phyloP scores from a whole-genome alignment of 2,113 vertebrate genomes.

The Oxygymnocypris stewartii region DNA sequence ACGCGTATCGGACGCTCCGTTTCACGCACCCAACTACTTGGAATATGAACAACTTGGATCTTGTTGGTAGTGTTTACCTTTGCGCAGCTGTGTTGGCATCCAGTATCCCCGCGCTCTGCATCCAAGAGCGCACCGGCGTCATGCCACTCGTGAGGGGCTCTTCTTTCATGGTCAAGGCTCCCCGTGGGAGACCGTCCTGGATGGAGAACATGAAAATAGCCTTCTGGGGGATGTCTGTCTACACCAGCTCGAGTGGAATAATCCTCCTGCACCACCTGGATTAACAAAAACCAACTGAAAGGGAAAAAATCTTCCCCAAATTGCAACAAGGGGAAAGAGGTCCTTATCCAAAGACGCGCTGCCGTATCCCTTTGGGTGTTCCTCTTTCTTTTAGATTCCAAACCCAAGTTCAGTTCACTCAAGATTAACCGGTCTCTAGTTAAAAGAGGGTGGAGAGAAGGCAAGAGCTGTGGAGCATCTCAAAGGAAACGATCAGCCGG shows the following conservation, averaged over 20 bases:
- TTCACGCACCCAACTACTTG: slow-evolving; percentile 5
- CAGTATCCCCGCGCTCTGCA: slow-evolving; percentile 91
- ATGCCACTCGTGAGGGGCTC: slow-evolving; percentile 91
- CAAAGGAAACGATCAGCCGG: slow-evolving; percentile 66
- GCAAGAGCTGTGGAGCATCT: slow-evolving; percentile 68
- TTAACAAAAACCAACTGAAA: slow-evolving; percentile 66
- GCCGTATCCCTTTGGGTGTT: slow-evolving; percentile 74
- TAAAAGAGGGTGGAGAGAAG: slow-evolving; percentile 69
- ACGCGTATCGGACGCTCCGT: background rate
- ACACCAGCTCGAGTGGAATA: slow-evolving; percentile 67
- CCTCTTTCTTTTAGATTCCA: slow-evolving; percentile 75
- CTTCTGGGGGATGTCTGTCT: slow-evolving; percentile 69
- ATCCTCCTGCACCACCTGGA: slow-evolving; percentile 75
- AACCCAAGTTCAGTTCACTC: slow-evolving; percentile 66
- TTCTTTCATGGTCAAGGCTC: slow-evolving; percentile 94
- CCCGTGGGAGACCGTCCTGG: slow-evolving; percentile 92
- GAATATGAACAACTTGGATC: slow-evolving; percentile 4
- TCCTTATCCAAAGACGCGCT: slow-evolving; percentile 75
- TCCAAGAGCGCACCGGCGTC: slow-evolving; percentile 92
- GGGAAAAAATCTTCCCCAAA: slow-evolving; percentile 61
- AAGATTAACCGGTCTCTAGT: slow-evolving; percentile 69
- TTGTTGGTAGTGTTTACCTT: slow-evolving; percentile 78
- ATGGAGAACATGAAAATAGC: slow-evolving; percentile 89
- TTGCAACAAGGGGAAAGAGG: slow-evolving; percentile 57
- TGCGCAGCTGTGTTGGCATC: slow-evolving; percentile 94